Percentiles rank a stretch among this genome's conserved stretches.
Evolutionary conservation across 2,888 invertebrate genomes (phyloP).

Genomic region (Pardosa pseudoannulata): DNA sequence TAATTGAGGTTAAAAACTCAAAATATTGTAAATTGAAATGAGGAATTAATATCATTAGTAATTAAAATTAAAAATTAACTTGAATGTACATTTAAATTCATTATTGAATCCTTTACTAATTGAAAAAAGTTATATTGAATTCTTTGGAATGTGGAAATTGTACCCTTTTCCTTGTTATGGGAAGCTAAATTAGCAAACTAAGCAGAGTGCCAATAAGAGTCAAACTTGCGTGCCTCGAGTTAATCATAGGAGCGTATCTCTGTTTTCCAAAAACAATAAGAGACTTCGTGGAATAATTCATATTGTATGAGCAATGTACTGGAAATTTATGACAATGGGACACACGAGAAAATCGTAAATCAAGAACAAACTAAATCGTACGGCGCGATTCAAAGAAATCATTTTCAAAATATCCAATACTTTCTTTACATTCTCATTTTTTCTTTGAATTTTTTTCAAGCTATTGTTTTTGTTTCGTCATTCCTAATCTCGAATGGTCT

Average conservation of each 20-base stretch:
- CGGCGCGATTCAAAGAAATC: neutral
- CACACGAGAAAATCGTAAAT: conserved; percentile 25
- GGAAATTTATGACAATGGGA: conserved; percentile 24
- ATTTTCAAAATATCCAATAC: neutral
- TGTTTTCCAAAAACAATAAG: conserved; percentile 48
- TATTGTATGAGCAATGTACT: conserved; percentile 19
- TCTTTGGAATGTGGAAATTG: too few relatives aligned
- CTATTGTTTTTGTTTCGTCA: neutral
- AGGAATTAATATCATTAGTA: too few relatives aligned
- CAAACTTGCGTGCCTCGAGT: conserved; percentile 45
- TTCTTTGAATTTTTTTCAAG: neutral
- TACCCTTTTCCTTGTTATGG: neutral
- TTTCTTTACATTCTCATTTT: neutral
- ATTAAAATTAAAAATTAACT: too few relatives aligned
- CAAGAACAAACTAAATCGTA: neutral
- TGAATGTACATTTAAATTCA: too few relatives aligned
- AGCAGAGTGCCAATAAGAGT: neutral
- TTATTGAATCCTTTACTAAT: too few relatives aligned
- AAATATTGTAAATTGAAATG: too few relatives aligned
- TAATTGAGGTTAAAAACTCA: too few relatives aligned
- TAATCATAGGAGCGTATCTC: conserved; percentile 34
- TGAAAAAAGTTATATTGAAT: too few relatives aligned
- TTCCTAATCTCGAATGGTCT: too few relatives aligned
- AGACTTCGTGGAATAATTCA: conserved; percentile 43
- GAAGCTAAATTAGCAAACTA: neutral